Evolutionary conservation across 2,888 invertebrate genomes (phyloP).

Genomic region (Leptinotarsa rubiginosa): DNA sequence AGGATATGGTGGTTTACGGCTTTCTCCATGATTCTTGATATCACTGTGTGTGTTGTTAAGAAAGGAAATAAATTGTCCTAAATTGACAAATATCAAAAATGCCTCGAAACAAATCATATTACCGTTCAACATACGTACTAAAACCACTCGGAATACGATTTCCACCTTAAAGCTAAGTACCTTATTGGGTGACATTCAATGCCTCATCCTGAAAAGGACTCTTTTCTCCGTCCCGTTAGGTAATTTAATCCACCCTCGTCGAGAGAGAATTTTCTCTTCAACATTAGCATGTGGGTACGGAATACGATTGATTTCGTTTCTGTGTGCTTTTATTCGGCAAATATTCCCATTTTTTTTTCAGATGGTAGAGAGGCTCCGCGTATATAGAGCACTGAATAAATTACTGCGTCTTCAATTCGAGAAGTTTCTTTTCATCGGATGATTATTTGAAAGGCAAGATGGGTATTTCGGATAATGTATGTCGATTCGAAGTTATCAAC

Average conservation of each 20-base stretch:
- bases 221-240: conserved; percentile 19
- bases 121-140: conserved; percentile 9
- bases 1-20: too few species aligned
- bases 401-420: conserved; percentile 22
- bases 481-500: conserved; percentile 11
- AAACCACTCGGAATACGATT: conserved; percentile 12
- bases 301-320: conserved; percentile 38
- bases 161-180: conserved; percentile 18
- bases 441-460: conserved; percentile 22
- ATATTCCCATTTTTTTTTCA: conserved; percentile 31
- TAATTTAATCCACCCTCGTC: conserved; percentile 21
- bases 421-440: conserved; percentile 20
- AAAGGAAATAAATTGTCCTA: not conserved
- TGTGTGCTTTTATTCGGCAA: conserved; percentile 32
- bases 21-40: too few species aligned
- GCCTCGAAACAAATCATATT: conserved; percentile 4
- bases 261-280: conserved; percentile 21
- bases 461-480: conserved; percentile 16
- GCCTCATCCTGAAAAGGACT: conserved; percentile 19
- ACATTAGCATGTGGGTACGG: conserved; percentile 24
- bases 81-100: not conserved
- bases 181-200: conserved; percentile 20
- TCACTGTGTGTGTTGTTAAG: too few species aligned
- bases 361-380: conserved; percentile 8
- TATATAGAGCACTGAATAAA: conserved; percentile 20